Evolutionary conservation across 2,888 invertebrate species (phyloP).

Genomic region (Lathronympha strigana): DNA sequence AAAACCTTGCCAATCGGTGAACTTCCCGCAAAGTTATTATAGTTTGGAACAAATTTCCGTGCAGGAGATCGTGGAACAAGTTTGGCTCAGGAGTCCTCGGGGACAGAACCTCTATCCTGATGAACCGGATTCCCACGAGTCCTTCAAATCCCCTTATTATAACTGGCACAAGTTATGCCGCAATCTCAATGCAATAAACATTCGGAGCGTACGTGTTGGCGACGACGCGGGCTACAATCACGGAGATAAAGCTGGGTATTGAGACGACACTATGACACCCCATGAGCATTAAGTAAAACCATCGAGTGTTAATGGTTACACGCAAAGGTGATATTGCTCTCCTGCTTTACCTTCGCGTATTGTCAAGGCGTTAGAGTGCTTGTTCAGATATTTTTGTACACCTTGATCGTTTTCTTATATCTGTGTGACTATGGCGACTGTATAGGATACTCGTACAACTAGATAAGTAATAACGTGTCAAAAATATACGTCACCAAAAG

Average conservation of each 20-base stretch:
- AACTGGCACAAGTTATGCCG: slow-evolving; percentile 65
- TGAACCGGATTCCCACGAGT: slow-evolving; percentile 50
- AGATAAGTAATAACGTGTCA: no score
- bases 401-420: no score
- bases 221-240: slow-evolving; percentile 56
- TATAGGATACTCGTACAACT: no score
- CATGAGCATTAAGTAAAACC: no score
- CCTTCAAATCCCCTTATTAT: slow-evolving; percentile 63
- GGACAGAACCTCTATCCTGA: slow-evolving; percentile 41
- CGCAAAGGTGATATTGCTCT: no score
- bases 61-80: slow-evolving; percentile 23
- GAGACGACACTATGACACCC: no score
- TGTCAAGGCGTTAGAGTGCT: no score
- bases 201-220: slow-evolving; percentile 68
- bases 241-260: slow-evolving; percentile 59
- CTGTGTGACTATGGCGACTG: no score
- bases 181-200: slow-evolving; percentile 77
- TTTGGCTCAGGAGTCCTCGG: slow-evolving; percentile 21
- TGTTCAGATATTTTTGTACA: no score
- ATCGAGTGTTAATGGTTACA: no score
- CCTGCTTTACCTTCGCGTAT: no score
- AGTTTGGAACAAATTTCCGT: not conserved
- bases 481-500: no score
- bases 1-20: slow-evolving; percentile 4
- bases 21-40: slow-evolving; percentile 8